These are phyloP conservation scores for Staurois parvus DNA, from an alignment of 2,797 vertebrate species.

Conservation along the genomic window DNA sequence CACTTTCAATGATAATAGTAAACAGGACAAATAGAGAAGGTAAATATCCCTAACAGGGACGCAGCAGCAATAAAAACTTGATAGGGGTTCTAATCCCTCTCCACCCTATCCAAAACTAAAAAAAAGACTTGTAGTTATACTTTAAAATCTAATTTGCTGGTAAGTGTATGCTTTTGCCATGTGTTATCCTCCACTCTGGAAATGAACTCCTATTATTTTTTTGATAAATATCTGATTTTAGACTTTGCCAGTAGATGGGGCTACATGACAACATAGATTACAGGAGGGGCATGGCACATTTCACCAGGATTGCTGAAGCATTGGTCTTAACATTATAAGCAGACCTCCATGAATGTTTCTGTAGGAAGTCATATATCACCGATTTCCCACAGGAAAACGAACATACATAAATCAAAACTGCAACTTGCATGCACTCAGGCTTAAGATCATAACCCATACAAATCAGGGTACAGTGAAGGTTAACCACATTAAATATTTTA, in stretches of 20 bases:
- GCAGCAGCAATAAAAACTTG: too few species aligned
- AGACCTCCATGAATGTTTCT: neutral
- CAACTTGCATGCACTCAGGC: neutral
- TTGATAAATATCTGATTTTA: neutral
- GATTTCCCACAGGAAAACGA: neutral
- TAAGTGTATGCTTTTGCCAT: too few species aligned
- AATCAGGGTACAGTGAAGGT: neutral
- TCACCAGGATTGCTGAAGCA: neutral
- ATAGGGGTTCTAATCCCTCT: too few species aligned
- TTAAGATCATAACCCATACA: neutral
- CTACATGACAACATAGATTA: neutral
- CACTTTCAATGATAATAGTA: too few species aligned
- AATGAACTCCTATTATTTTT: neutral
- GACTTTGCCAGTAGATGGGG: neutral
- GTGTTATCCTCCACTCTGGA: too few species aligned
- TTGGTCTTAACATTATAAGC: neutral
- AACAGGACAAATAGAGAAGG: too few species aligned
- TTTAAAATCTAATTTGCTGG: neutral
- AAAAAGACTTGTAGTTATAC: too few species aligned
- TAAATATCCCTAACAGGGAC: too few species aligned
- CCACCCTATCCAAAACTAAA: too few species aligned
- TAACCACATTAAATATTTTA: neutral
- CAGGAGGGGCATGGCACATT: neutral
- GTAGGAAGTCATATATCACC: neutral
- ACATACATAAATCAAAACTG: neutral